Base-by-base conservation (phyloP, 2,888 invertebrate species). In the Drosophila meridionalis region DNA sequence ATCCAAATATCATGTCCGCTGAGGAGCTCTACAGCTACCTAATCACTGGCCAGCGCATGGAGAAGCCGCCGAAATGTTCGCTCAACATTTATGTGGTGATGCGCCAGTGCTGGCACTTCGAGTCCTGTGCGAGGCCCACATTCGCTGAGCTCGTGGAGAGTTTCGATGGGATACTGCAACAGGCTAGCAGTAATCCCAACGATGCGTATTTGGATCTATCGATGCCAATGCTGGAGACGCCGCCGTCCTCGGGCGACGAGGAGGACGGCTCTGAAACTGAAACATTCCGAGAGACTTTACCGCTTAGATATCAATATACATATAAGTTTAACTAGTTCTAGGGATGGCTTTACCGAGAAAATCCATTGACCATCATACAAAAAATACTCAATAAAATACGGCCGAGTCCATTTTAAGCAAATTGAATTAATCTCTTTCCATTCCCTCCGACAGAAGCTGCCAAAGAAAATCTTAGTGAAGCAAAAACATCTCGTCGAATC, bases 91-190 rank as follows among this genome's bases (percentile, higher is more conserved):
- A 98, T 94, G 96, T 97, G 95, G 94, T 99, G 80, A 99, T 99
- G 99, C 95, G 98, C 64, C 97, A 98, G 86, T 99, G 99, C 93
- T 99, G 99, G 99, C 97, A 97, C 83, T 98, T 98, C 91, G 96
- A 97, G 73, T 97, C 99, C 0, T 95, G 95, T 78, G 96, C 97
- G 82, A 94, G 99, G 75, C 99, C 99, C 0, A 96, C 96, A 42
- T 99, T 99, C 93, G 95, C 95, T 3, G 97, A 97, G 92, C 94
- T 99, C 82, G 98, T 98, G 1, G 97, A 97, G 91, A 97, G 97
- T 88, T 94, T 99, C 81, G 98, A 98, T 92, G 95, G 96, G 92
- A 97, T 98, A 92, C 56, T 92, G 67, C 92, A 92, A 48, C 94
- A 99, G 68, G 96, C 97, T 72, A 90, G 89, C 73, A 89, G 79